phyloP scores from a whole-genome alignment of 2,888 invertebrate species.

The Kryphioiulus occultus region DNA sequence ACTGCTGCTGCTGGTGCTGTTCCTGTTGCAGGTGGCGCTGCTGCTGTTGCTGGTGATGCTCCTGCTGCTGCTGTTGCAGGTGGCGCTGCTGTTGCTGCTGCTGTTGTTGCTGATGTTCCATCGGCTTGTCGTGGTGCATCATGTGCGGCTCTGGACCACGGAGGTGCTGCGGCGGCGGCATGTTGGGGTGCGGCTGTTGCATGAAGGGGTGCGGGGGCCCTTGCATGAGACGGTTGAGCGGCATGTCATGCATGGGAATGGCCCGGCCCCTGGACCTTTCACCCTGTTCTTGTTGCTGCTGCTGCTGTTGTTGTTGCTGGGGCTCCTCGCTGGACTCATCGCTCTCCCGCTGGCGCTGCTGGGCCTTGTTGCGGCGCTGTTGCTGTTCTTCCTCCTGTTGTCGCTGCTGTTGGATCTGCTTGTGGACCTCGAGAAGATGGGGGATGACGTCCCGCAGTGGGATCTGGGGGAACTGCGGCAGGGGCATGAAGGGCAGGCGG shows the following conservation, averaged over 20 bases:
- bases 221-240: neutral
- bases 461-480: constrained; percentile 41
- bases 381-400: constrained; percentile 41
- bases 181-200: constrained; percentile 31
- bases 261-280: constrained; percentile 18
- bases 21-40: constrained; percentile 49
- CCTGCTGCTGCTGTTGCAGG: constrained; percentile 47
- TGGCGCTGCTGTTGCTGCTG: constrained; percentile 46
- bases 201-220: neutral
- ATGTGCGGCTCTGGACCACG: neutral
- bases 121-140: constrained; percentile 1
- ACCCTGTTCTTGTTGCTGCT: neutral
- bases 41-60: neutral
- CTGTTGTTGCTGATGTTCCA: constrained; percentile 47
- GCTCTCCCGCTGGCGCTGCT: constrained; percentile 20
- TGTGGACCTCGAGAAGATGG: constrained; percentile 50
- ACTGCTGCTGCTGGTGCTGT: constrained; percentile 44
- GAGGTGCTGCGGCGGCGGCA: neutral
- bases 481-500: neutral
- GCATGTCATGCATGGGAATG: constrained; percentile 47
- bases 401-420: constrained; percentile 48
- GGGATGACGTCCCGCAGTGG: constrained; percentile 45
- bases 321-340: constrained; percentile 45
- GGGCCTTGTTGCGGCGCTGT: constrained; percentile 29
- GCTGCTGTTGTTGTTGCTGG: neutral